These are phyloP conservation scores for Hybos culiciformis DNA, from an alignment of 2,888 invertebrate genomes.

Conservation along the genomic window DNA sequence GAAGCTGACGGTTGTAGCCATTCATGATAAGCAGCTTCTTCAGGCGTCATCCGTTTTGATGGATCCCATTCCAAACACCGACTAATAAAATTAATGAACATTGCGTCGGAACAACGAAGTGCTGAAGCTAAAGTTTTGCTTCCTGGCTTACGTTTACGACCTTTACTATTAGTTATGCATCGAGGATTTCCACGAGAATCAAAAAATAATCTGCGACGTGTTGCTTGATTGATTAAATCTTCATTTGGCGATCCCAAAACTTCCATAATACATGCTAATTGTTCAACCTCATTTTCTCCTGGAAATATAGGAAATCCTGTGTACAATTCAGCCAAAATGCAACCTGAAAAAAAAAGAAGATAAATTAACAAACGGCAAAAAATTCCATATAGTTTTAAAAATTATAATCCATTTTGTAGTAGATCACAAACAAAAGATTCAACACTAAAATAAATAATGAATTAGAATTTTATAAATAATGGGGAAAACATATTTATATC, in stretches of 20 bases:
- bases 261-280: conserved; percentile 95
- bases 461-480: no score
- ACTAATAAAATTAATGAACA: conserved; percentile 82
- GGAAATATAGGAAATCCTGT: conserved; percentile 93
- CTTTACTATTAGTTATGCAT: conserved; percentile 85
- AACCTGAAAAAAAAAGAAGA: conserved; percentile 43
- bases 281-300: conserved; percentile 93
- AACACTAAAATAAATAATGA: no score
- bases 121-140: conserved; percentile 69
- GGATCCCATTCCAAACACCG: conserved; percentile 92
- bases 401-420: no score
- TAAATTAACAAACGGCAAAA: no score
- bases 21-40: conserved; percentile 79
- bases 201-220: conserved; percentile 74
- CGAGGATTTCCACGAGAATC: conserved; percentile 82
- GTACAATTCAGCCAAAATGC: conserved; percentile 89
- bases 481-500: no score
- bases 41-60: conserved; percentile 77
- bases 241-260: conserved; percentile 81
- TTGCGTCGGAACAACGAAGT: conserved; percentile 70
- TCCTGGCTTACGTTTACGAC: conserved; percentile 77
- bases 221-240: conserved; percentile 70
- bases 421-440: no score
- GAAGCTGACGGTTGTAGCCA: conserved; percentile 55
- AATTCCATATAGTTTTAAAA: no score